phyloP scores from a whole-genome alignment of 2,797 vertebrate genomes.

The Chromis chromis region DNA sequence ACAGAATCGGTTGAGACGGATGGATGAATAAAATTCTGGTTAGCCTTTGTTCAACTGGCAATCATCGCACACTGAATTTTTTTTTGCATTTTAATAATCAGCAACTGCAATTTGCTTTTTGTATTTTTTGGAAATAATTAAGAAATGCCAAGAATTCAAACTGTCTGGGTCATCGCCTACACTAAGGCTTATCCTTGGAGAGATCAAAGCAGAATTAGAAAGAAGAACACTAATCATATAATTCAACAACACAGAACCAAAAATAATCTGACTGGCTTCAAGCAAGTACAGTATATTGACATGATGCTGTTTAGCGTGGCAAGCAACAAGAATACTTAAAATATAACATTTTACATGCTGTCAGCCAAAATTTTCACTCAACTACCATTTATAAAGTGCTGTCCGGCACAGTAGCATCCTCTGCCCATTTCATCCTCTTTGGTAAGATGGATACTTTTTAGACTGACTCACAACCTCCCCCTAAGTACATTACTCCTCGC shows the following conservation, averaged over 20 bases:
- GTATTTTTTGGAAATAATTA: neutral
- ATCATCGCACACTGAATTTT: neutral
- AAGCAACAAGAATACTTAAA: neutral
- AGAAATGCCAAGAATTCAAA: neutral
- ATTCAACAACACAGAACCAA: neutral
- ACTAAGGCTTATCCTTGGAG: neutral
- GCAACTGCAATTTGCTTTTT: neutral
- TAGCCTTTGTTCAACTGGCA: neutral
- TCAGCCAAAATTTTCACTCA: neutral
- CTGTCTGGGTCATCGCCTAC: no score
- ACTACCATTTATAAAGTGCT: slow-evolving; percentile 28
- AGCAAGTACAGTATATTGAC: neutral
- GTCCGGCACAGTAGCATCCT: slow-evolving; percentile 12
- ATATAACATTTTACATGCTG: slow-evolving; percentile 3
- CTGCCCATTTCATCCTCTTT: slow-evolving; percentile 15
- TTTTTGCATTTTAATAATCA: no score
- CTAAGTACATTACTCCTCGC: slow-evolving; percentile 32
- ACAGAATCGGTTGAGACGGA: neutral
- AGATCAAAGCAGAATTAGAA: neutral
- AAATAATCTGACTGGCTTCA: neutral
- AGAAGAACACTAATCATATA: neutral
- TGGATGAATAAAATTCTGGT: neutral
- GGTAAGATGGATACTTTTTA: slow-evolving; percentile 37
- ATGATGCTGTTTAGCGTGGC: neutral
- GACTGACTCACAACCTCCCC: slow-evolving; percentile 35